Evolutionary conservation across 2,113 vertebrate genomes (phyloP).

Genomic region (Ellobius talpinus): DNA sequence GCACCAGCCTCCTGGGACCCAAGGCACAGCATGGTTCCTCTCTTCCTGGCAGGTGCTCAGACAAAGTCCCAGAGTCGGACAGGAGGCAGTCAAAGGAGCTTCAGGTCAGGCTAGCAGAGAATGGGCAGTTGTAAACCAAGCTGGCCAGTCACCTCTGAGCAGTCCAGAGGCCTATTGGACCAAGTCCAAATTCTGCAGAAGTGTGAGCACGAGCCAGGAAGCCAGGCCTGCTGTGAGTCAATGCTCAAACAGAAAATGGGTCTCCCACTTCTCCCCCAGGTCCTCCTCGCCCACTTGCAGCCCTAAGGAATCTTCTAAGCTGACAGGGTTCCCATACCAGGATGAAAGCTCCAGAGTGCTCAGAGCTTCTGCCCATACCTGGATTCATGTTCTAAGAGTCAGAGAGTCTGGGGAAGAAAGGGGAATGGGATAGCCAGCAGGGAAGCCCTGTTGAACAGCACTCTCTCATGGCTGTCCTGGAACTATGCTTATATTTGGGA

Average conservation of each 20-base stretch:
- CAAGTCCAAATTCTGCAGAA: slow-evolving; percentile 77
- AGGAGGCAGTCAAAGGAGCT: slow-evolving; percentile 55
- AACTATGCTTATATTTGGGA: background rate
- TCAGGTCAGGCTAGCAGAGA: slow-evolving; percentile 72
- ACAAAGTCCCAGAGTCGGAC: background rate
- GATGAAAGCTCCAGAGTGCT: background rate
- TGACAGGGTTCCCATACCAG: background rate
- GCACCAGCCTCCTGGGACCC: slow-evolving; percentile 46
- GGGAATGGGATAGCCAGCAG: background rate
- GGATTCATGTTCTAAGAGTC: background rate
- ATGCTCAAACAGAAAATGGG: slow-evolving; percentile 86
- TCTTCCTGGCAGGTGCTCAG: background rate
- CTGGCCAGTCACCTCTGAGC: slow-evolving; percentile 73
- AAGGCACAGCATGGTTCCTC: background rate
- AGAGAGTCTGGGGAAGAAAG: background rate
- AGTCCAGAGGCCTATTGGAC: slow-evolving; percentile 66
- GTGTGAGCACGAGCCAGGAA: slow-evolving; percentile 76
- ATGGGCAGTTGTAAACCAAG: slow-evolving; percentile 71
- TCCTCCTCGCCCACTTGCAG: background rate
- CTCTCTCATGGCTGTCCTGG: background rate
- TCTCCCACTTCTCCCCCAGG: background rate
- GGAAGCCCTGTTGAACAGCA: background rate
- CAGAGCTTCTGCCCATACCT: background rate
- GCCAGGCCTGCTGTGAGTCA: slow-evolving; percentile 74
- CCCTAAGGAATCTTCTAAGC: background rate